A percentile compares a stretch with the other conserved stretches of the same genome.
These are phyloP conservation scores for Scarus forsteni DNA, from an alignment of 2,797 vertebrate genomes.

Conservation along the genomic window DNA sequence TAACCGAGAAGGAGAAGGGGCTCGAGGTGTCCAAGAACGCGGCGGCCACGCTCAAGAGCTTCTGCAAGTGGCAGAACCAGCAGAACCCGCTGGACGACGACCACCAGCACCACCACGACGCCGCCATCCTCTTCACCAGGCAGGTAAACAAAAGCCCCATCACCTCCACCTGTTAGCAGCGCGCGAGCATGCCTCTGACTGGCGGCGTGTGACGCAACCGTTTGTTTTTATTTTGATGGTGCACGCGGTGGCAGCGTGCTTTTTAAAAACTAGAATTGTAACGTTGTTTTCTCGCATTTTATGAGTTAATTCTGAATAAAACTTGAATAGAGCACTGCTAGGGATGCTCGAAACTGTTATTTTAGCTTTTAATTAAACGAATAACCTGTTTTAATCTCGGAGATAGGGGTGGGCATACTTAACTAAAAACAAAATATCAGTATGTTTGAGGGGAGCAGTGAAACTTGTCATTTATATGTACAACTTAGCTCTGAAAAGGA, in stretches of 20 bases:
- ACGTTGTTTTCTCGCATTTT: too few species aligned
- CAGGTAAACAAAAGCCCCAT: conserved; percentile 88
- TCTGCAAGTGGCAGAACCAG: conserved; percentile 98
- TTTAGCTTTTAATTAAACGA: too few species aligned
- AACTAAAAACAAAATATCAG: too few species aligned
- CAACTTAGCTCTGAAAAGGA: too few species aligned
- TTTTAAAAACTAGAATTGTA: too few species aligned
- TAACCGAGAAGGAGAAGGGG: conserved; percentile 90
- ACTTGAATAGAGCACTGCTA: too few species aligned
- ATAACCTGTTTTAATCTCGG: too few species aligned
- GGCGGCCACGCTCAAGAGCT: conserved; percentile 94
- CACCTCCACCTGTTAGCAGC: conserved; percentile 22
- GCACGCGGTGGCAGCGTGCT: conserved; percentile 19
- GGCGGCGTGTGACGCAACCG: conserved; percentile 43
- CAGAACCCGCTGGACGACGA: conserved; percentile 93
- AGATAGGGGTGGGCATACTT: too few species aligned
- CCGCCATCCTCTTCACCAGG: conserved; percentile 97
- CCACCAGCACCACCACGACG: conserved; percentile 94
- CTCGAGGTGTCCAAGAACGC: conserved; percentile 94
- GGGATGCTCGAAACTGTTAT: too few species aligned
- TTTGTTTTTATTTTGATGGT: conserved; percentile 58
- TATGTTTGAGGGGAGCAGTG: too few species aligned
- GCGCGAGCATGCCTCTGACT: neutral
- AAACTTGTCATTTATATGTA: too few species aligned
- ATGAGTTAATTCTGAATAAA: too few species aligned